Evolutionary conservation across 2,888 invertebrate species (phyloP).

Genomic region (Fragum whitleyi): DNA sequence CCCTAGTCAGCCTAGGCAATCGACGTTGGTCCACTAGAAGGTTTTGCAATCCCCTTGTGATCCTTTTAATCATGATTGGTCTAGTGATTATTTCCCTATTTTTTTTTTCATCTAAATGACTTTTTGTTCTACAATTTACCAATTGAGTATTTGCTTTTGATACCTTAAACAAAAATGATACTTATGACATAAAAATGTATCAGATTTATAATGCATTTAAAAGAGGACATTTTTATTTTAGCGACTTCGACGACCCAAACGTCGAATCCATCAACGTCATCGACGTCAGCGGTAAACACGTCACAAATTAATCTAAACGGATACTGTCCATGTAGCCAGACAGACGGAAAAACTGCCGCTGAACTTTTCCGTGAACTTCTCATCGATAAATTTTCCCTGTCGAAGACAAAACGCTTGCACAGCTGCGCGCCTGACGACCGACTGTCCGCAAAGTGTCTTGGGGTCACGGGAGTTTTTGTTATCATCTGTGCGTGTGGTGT

Average conservation of each 20-base stretch:
- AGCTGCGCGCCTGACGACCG: conserved; percentile 17
- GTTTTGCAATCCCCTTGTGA: no score
- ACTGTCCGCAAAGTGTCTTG: conserved; percentile 9
- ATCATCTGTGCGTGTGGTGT: not conserved
- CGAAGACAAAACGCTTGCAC: not conserved
- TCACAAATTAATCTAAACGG: not conserved
- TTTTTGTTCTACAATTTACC: no score
- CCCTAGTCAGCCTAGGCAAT: no score
- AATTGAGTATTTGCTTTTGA: no score
- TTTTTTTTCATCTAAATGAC: no score
- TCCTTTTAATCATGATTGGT: no score
- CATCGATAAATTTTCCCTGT: not conserved
- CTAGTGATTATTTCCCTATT: no score
- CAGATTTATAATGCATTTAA: no score
- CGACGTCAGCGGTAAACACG: not conserved
- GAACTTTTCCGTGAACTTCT: not conserved
- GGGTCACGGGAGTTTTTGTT: conserved; percentile 12
- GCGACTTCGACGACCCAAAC: not conserved
- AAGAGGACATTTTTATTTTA: no score
- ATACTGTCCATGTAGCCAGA: not conserved
- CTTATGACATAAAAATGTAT: no score
- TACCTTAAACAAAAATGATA: no score
- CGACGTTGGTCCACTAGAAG: no score
- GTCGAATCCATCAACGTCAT: not conserved
- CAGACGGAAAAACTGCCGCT: not conserved